Base-by-base conservation (phyloP, 2,797 vertebrate genomes). In the Monodelphis domestica region DNA sequence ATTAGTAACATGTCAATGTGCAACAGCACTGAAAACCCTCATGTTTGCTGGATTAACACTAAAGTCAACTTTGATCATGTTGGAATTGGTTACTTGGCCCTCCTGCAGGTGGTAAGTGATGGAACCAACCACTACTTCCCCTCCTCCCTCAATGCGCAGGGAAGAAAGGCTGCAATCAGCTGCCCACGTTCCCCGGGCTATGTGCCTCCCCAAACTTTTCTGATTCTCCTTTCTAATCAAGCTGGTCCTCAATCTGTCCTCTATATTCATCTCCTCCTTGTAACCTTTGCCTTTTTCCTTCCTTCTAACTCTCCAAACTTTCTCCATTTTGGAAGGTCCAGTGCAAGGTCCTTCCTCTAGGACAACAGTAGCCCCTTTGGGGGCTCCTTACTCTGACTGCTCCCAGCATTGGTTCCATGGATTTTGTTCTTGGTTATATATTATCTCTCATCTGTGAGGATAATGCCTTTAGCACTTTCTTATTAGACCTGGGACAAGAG, bases 101-200 rank as follows among this genome's bases (percentile, higher is more conserved):
- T 98, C 84, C 97, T 98, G 0, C 98, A 98, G 87, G 98, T 98
- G 98, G 98, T 98, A 92, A 97, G 98, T 97, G n/a, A 2, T 11
- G 2, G 26, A 1, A 28, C 3, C 38, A 1, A 28, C 3, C 38
- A 84, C 21, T 84, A 7, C 63, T 78, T 78, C 7, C 38, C 17
- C 45, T 45, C 9, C 38, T 21, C 70, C 0, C 38, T 7, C 24
- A 84, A 10, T 45, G 38, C 70, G 26, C 59, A 70, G 59, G 50
- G 38, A 12, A 38, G 26, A 45, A 45, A 45, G 70, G 38, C 3
- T 24, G 21, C 26, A 26, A 4, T 45, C 70, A 12, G 10, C 70
- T 4, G 24, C 17, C 38, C 10, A 11, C 38, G 3, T 50, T 50
- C 24, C 24, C 9, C 26, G 4, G 38, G 6, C 70, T 24, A 26